Conservation (phyloP, 2,113 vertebrate species). For the Siphamia tubifer region DNA sequence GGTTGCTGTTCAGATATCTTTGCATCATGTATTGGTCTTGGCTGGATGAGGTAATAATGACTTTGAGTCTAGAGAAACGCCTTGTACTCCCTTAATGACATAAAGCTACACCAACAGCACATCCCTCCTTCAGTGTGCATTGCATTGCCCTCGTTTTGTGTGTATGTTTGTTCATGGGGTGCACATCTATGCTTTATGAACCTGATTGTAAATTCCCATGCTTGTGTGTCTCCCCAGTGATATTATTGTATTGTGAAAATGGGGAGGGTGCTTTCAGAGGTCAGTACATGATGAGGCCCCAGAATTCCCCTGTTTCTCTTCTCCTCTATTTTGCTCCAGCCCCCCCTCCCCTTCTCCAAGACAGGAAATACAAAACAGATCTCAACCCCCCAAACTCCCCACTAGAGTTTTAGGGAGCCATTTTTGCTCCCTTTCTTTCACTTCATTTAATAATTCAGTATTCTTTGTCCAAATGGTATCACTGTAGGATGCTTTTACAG, state of each 20-base stretch:
- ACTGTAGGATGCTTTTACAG: not conserved
- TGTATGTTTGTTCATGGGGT: constrained; percentile 8
- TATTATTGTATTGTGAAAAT: constrained; percentile 41
- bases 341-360: constrained; percentile 28
- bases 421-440: not conserved
- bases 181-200: constrained; percentile 45
- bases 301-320: constrained; percentile 41
- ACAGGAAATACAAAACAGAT: constrained; percentile 67
- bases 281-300: constrained; percentile 44
- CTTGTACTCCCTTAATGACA: constrained; percentile 22
- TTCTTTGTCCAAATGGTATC: not conserved
- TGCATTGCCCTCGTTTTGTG: not conserved
- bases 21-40: not conserved
- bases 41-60: not conserved
- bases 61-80: not conserved
- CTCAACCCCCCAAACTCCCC: constrained; percentile 48
- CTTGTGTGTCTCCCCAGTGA: constrained; percentile 45
- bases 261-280: constrained; percentile 6
- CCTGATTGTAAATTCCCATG: constrained; percentile 57
- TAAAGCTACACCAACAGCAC: not conserved
- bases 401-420: constrained; percentile 1
- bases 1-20: not conserved
- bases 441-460: not conserved
- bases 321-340: constrained; percentile 5
- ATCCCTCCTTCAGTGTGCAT: not conserved